Base-by-base conservation (phyloP, 2,888 invertebrate genomes). In the Hybos culiciformis region DNA sequence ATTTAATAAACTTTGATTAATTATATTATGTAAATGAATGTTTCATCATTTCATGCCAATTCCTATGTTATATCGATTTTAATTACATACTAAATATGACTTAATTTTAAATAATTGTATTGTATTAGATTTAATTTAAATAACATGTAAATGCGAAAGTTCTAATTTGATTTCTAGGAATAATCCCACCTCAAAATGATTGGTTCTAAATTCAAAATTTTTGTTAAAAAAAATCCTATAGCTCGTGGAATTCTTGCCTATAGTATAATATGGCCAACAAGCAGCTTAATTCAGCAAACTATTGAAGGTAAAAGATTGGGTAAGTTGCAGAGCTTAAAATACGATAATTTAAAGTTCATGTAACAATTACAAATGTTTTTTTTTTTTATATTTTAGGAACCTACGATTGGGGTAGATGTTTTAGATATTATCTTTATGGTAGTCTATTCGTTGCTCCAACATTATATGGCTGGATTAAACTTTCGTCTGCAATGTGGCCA, bases 401-500 rank as follows among this genome's bases (percentile, higher is more conserved):
- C 48, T 78, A 74, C 57, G 80, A 81, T 54, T 80, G 77, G 75
- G 70, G 63, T 58, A 74, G 81, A 59, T 75, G 78, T 50, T 61
- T 77, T 40, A 71, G 84, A 48, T 88, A 78, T 66, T 76, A 82
- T 55, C 52, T 85, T 32, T 86, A 80, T 60, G 87, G 86, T 12
- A 75, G 79, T 5, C 72, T 81, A 43, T 83, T 79, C 62, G 83
- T 83, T 24, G 87, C 86, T 4, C 87, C 87, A 15, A 79, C 83
- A 5, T 63, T 87, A 1, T 85, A 83, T 56, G 73, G 74, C 37
- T 87, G 87, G 87, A 69, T 90, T 43, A 78, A 77, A 53, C 62
- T 85, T 39, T 79, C 83, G 36, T 77, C 76, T 51, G 69, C 71
- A 43, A 69, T 86, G 61, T 85, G 84, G 80, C 87, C 87, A 15